Percentiles rank a stretch among this genome's conserved stretches.
Evolutionary conservation across 2,113 vertebrate genomes (phyloP).

Genomic region (Lophius piscatorius): DNA sequence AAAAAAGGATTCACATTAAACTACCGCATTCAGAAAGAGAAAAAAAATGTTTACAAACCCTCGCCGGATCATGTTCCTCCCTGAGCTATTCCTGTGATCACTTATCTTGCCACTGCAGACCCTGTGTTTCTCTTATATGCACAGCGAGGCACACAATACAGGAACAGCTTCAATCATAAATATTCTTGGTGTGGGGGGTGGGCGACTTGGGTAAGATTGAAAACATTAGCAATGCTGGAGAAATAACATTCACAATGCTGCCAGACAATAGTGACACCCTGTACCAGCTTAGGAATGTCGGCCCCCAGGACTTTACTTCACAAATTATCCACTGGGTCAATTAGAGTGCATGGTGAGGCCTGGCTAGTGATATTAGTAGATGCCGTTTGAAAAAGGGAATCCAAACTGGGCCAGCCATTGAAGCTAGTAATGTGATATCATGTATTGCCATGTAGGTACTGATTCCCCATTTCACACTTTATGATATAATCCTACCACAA

Average conservation of each 20-base stretch:
- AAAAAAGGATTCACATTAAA: constrained; percentile 18
- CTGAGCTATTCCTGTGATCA: constrained; percentile 45
- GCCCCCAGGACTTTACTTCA: constrained; percentile 41
- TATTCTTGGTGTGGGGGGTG: too few species aligned
- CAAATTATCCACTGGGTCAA: constrained; percentile 38
- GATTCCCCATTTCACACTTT: constrained; percentile 33
- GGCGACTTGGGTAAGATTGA: constrained; percentile 30
- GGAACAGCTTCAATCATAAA: constrained; percentile 44
- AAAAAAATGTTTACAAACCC: constrained; percentile 19
- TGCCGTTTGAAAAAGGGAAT: constrained; percentile 13
- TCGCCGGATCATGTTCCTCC: constrained; percentile 32
- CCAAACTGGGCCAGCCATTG: constrained; percentile 24
- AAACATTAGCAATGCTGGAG: constrained; percentile 35
- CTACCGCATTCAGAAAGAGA: constrained; percentile 16
- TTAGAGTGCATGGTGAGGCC: constrained; percentile 33
- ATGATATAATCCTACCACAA: constrained; percentile 36
- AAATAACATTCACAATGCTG: constrained; percentile 38
- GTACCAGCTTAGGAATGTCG: constrained; percentile 39
- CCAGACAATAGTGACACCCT: not conserved
- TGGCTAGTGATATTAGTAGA: constrained; percentile 20
- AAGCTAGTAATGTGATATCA: constrained; percentile 24
- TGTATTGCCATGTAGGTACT: constrained; percentile 8
- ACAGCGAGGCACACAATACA: constrained; percentile 26
- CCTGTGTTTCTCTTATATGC: constrained; percentile 36
- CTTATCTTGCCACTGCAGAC: constrained; percentile 58